Evolutionary conservation across 2,113 vertebrate species (phyloP).

Genomic region (Embiotoca jacksoni): DNA sequence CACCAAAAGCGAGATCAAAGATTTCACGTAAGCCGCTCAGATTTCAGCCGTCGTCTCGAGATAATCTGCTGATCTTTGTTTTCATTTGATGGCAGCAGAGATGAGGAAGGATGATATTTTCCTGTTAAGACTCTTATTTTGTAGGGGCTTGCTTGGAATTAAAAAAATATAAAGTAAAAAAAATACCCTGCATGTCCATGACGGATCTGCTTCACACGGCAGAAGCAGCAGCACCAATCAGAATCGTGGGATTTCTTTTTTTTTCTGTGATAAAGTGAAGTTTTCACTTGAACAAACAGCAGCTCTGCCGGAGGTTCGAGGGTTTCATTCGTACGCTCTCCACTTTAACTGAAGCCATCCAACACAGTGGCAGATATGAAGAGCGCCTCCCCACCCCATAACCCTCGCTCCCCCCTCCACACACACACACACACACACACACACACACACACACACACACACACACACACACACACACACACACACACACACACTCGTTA

Average conservation of each 20-base stretch:
- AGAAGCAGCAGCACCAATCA: not conserved
- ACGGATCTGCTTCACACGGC: not conserved
- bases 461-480: too few relatives aligned
- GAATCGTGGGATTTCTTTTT: not conserved
- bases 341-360: slow-evolving; percentile 22
- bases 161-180: not conserved
- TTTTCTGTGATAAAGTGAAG: not conserved
- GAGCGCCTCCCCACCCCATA: slow-evolving; percentile 1
- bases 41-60: slow-evolving; percentile 38
- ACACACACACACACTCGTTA: not conserved
- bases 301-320: not conserved
- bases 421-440: too few relatives aligned
- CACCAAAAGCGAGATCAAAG: slow-evolving; percentile 50
- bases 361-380: slow-evolving; percentile 22
- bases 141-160: not conserved
- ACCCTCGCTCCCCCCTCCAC: too few relatives aligned
- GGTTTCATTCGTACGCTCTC: not conserved
- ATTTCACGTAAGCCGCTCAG: slow-evolving; percentile 34
- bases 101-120: slow-evolving; percentile 21
- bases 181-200: not conserved
- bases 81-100: slow-evolving; percentile 31
- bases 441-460: too few relatives aligned
- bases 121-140: slow-evolving; percentile 7
- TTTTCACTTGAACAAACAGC: slow-evolving; percentile 2
- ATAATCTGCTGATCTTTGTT: slow-evolving; percentile 68